Evolutionary conservation across 2,888 invertebrate species (phyloP), one percentile per base, ranked within the genome.

Genomic region (Andrena praecox): DNA sequence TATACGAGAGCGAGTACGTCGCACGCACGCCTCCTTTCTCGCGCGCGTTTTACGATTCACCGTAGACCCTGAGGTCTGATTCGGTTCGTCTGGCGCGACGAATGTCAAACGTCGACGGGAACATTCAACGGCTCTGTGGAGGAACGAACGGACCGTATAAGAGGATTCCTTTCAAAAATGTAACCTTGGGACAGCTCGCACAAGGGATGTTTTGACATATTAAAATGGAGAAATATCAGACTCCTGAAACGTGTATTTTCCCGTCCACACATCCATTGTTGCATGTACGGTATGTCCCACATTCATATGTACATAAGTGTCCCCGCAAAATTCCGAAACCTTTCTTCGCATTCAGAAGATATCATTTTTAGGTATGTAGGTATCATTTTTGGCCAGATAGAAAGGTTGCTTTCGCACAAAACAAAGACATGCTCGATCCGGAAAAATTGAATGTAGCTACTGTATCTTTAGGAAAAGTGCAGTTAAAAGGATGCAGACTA

Each of bases 1-100:
- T 12, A 56, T 27, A 56, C 4, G 56, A 56, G 59, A 54, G 60
- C 59, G 63, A 73, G 33, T 72, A 68, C 60, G 48, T 63, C 70
- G 64, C 50, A 60, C 72, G 48, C 73, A 70, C 64, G 67, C 33
- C 54, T 75, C 74, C 75, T 78, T 56, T 76, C 80, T 70, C 73
- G 33, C 54, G 16, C 56, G 82, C 71, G 42, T 82, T 86, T 87
- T 77, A 87, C 72, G 71, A 85, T 62, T 64, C 72, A 68, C 66
- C 70, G 59, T 67, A 50, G 75, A 75, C 63, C 75, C 64, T 16
- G 72, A 74, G 76, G 70, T 81, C 82, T 82, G 87, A 86, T 77
- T 78, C 63, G 78, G 82, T 87, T 86, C 87, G 81, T 86, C 85
- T 85, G 78, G 68, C 82, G 74, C 76, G 85, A 80, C 79, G 87